A percentile compares a stretch with the other conserved stretches of the same genome.
Conservation (phyloP, 1,140 invertebrate genomes). For the Atta colombica region DNA sequence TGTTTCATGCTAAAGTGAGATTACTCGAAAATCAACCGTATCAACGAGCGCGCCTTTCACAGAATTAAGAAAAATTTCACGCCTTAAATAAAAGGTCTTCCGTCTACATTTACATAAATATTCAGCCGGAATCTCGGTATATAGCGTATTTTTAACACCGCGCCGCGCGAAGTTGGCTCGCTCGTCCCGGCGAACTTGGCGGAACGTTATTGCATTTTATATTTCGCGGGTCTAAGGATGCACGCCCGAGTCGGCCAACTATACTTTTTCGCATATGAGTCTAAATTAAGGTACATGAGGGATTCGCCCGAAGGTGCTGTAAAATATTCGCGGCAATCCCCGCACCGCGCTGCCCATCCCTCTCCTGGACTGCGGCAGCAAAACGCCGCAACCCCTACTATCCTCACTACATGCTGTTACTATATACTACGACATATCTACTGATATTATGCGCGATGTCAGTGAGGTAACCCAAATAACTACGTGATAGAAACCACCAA, state of each 20-base stretch:
- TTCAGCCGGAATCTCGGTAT: conserved; percentile 52
- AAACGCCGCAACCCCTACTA: conserved; percentile 67
- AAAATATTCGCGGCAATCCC: conserved; percentile 74
- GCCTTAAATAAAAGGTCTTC: conserved; percentile 3
- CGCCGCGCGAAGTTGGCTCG: conserved; percentile 48
- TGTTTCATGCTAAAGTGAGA: background rate
- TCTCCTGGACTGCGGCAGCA: conserved; percentile 67
- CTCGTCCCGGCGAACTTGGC: conserved; percentile 41
- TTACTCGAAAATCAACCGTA: background rate
- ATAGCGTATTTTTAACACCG: conserved; percentile 26
- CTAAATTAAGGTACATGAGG: conserved; percentile 67
- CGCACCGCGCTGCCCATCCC: conserved; percentile 28
- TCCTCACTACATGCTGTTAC: conserved; percentile 7
- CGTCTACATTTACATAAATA: conserved; percentile 57
- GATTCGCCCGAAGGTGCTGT: conserved; percentile 67
- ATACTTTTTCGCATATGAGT: conserved; percentile 51
- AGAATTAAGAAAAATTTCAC: conserved; percentile 43
- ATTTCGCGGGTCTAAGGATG: conserved; percentile 57
- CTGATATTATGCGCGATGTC: conserved; percentile 63
- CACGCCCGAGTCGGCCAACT: conserved; percentile 44
- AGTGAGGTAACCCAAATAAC: conserved; percentile 66
- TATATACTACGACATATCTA: conserved; percentile 44
- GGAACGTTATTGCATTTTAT: conserved; percentile 61
- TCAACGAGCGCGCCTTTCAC: background rate
- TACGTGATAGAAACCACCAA: conserved; percentile 64